Conservation (phyloP, 2,113 vertebrate species). For the Atrichornis clamosus region DNA sequence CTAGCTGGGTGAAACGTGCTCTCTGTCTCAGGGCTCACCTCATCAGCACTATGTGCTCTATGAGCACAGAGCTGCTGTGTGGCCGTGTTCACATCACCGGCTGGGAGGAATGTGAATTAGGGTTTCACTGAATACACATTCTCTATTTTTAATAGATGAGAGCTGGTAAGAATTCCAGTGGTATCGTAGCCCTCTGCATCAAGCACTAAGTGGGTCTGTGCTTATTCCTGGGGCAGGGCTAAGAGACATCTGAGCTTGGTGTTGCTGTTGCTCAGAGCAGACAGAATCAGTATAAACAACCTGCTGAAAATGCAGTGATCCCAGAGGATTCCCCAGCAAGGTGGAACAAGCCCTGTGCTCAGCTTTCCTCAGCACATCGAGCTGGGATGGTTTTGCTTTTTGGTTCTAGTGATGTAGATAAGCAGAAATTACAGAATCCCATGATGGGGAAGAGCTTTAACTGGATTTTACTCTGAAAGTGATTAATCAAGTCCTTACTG, state of each 20-base stretch:
- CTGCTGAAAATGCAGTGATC: background rate
- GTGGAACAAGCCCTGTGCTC: background rate
- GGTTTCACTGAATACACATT: background rate
- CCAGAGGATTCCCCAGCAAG: rapidly evolving
- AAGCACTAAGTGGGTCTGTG: background rate
- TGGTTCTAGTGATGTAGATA: background rate
- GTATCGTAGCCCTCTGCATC: background rate
- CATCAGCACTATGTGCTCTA: background rate
- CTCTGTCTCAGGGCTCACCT: background rate
- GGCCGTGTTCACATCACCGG: rapidly evolving
- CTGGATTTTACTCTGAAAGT: background rate
- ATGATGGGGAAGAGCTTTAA: background rate
- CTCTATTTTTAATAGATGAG: background rate
- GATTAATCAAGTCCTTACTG: background rate
- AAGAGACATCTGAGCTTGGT: rapidly evolving
- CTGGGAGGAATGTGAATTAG: background rate
- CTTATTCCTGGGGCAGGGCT: background rate
- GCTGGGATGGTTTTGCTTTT: background rate
- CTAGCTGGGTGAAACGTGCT: background rate
- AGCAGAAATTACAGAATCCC: background rate
- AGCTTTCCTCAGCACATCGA: background rate
- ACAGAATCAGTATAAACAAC: background rate
- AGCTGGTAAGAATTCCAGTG: background rate
- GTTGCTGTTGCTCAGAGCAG: background rate
- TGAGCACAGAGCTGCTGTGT: background rate